Conservation (phyloP, 1,140 invertebrate species). For the Heterodera schachtii region DNA sequence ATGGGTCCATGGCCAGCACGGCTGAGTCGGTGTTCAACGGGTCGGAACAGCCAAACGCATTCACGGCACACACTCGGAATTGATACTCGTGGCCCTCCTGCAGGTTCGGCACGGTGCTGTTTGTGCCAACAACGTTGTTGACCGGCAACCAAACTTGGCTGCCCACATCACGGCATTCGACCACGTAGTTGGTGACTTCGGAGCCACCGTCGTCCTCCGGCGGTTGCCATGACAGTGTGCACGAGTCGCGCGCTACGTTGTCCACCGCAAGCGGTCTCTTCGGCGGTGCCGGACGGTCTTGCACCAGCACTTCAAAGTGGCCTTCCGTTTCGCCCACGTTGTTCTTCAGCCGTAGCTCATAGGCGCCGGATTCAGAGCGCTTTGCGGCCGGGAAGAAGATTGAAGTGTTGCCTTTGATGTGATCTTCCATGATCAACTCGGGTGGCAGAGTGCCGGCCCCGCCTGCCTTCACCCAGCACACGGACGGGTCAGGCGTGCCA, state of each 20-base stretch:
- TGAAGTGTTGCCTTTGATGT: constrained; percentile 70
- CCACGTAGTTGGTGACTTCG: constrained; percentile 78
- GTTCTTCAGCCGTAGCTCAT: constrained; percentile 86
- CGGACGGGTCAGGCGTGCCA: constrained; percentile 76
- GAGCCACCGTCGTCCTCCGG: constrained; percentile 84
- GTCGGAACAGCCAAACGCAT: constrained; percentile 88
- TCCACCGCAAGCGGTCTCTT: constrained; percentile 82
- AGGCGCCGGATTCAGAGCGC: constrained; percentile 82
- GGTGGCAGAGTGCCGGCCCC: constrained; percentile 47
- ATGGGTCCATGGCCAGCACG: constrained; percentile 89
- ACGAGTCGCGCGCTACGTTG: constrained; percentile 88
- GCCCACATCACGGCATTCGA: constrained; percentile 91
- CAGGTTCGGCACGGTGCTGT: constrained; percentile 80
- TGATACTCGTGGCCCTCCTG: constrained; percentile 97
- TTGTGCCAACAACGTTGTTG: constrained; percentile 81
- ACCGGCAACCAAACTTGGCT: constrained; percentile 94
- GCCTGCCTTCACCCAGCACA: constrained; percentile 58
- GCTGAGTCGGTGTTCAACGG: constrained; percentile 82
- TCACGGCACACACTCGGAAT: constrained; percentile 87
- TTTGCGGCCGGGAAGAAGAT: constrained; percentile 65
- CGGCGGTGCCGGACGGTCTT: constrained; percentile 84
- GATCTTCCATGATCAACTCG: constrained; percentile 61
- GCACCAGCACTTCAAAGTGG: constrained; percentile 87
- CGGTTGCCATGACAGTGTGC: constrained; percentile 85
- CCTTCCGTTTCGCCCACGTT: constrained; percentile 89